Evolutionary conservation across 1,140 invertebrate genomes (phyloP), one percentile per base, ranked within the genome.

Genomic region (Papilio machaon): DNA sequence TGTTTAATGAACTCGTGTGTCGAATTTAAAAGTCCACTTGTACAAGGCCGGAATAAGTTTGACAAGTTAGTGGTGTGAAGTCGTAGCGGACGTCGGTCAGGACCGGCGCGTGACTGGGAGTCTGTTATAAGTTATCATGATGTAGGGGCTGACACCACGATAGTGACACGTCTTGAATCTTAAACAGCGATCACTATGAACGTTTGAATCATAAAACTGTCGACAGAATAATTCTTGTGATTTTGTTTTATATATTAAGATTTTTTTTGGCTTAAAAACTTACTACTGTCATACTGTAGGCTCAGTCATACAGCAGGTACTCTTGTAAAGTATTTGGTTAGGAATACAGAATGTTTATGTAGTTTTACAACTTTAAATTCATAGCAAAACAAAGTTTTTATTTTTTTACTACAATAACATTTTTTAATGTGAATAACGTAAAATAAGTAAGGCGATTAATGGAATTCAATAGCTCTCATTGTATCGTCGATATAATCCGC

Each of bases 101-200:
- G 82, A 76, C 60, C n/a, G 58, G 83, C 81, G 80, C 75, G 85
- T 85, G 82, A 84, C 84, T 81, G 47, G 81, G 83, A 85, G 80
- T 82, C 83, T 73, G n/a, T 87, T 87, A 82, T 83, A 83, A 88
- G 85, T 86, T 88, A 82, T 82, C 82, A 80, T 80, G 83, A 82
- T 81, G 84, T 82, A 81, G 79, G 73, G 70, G 70, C 58, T 43
- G 46, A 76, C 81, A 54, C 19, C 19, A 35, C 35, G 60, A n/a
- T 35, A 79, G 74, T 58, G 60, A 82, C 84, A 80, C 82, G 54
- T 67, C 67, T 76, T 86, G 87, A 88, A 88, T 88, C 80, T 84
- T 83, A 88, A 88, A 76, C 73, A 86, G 85, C n/a, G 82, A 80
- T 77, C 82, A 76, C 13, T 46, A 19, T 17, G 67, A 35, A 70